Base-by-base conservation (phyloP, 2,888 invertebrate species). In the Erebia epiphron region DNA sequence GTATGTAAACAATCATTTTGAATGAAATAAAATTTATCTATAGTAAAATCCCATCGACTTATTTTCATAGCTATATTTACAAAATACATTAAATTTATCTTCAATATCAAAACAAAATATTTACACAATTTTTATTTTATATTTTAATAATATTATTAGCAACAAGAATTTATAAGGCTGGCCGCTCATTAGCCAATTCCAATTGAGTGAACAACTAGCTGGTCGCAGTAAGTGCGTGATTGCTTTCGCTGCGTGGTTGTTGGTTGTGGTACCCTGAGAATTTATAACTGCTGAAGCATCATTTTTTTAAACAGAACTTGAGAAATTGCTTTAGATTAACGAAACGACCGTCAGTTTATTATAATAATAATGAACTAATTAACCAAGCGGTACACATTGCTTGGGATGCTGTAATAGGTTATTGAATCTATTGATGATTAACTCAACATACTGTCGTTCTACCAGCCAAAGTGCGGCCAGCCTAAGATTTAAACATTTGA, bases 11-110 rank as follows among this genome's bases (percentile, higher is more conserved):
- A 72, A 74, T 58, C 65, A 70, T 56, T 63, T 70, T 63, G 11
- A 68, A 74, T 52, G 49, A 69, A 72, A 66, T 64, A 69, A 63
- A 65, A 65, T 21, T 57, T 69, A 74, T 64, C 70, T 72, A 69
- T 72, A 66, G 64, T 69, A 72, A 70, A 74, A 74, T 70, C 63
- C 69, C 72, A 72, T 70, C 63, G 69, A 72, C 70, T 72, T 68
- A 72, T 67, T 35, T 50, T 63, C 49, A 52, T 50, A 58, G 60
- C 66, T 63, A 63, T 74, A 74, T 74, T 69, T 74, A 74, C 72
- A 73, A 62, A 70, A 70, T 68, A 68, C 52, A 43, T 46, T 66
- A 41, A 54, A 14, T 46, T 66, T 41, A 54, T 18, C 21, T 68
- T 35, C 62, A 43, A 58, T 65, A 65, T 60, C 56, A 67, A 66